These are phyloP conservation scores for Melanophora roralis DNA, from an alignment of 2,888 invertebrate genomes.

Conservation along the genomic window DNA sequence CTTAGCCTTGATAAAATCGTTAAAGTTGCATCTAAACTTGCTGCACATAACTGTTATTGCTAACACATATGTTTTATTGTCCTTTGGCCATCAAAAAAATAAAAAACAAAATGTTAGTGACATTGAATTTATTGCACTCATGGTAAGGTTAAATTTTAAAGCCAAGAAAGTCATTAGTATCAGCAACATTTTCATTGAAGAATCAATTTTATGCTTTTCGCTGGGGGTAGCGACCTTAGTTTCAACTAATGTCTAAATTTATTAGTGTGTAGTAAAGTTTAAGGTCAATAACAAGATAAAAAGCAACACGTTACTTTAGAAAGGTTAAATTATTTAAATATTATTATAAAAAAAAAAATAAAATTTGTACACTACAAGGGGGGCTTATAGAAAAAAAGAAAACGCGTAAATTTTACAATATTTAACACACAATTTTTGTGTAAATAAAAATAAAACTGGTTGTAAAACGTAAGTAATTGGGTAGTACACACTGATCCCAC, in stretches of 20 bases:
- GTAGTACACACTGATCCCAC: no score
- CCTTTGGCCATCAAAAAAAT: conserved; percentile 29
- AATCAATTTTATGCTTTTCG: neutral
- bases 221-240: neutral
- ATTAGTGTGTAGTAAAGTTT: neutral
- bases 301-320: neutral
- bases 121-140: conserved; percentile 13
- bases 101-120: conserved; percentile 16
- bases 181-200: neutral
- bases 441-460: no score
- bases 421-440: no score
- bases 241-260: neutral
- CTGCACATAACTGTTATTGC: no score
- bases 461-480: no score
- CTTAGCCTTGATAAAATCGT: no score
- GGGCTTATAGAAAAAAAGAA: no score
- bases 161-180: neutral
- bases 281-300: conserved; percentile 24
- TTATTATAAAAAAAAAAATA: no score
- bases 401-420: no score
- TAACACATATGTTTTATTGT: conserved; percentile 6
- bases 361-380: no score
- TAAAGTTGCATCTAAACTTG: no score
- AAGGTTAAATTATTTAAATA: no score
- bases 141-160: neutral